Percentiles rank a stretch among this genome's conserved stretches.
Conservation (phyloP, 2,888 invertebrate genomes). For the Quadroppia sp. region DNA sequence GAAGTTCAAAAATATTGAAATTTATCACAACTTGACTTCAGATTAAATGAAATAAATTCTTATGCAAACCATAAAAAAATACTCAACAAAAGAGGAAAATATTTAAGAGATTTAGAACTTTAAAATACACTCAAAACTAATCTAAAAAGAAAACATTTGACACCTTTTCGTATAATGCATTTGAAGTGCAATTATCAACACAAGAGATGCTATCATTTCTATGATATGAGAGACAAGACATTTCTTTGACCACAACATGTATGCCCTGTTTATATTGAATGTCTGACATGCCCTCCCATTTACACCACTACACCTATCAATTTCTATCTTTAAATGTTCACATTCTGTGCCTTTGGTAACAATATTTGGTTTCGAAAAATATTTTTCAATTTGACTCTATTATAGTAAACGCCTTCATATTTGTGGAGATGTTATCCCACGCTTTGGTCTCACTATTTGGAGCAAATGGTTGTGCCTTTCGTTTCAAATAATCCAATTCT, state of each 20-base stretch:
- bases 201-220: slow-evolving; percentile 1
- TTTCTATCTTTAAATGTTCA: slow-evolving; percentile 4
- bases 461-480: slow-evolving; percentile 4
- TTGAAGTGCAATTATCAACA: background rate
- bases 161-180: background rate
- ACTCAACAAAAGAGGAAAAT: too few species aligned
- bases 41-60: too few species aligned
- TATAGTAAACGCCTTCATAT: background rate
- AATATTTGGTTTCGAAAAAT: background rate
- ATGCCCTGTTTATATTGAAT: too few species aligned
- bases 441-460: slow-evolving; percentile 10
- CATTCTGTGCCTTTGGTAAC: background rate
- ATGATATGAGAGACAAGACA: too few species aligned
- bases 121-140: background rate
- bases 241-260: background rate
- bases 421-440: background rate
- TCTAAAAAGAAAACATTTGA: background rate
- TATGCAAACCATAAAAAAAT: too few species aligned
- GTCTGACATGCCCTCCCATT: too few species aligned
- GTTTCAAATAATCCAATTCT: background rate
- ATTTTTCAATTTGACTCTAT: background rate
- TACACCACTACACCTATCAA: too few species aligned
- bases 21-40: too few species aligned
- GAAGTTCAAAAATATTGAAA: too few species aligned
- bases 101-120: background rate